phyloP scores from a whole-genome alignment of 2,888 invertebrate species.

The Mycalesis mineus region DNA sequence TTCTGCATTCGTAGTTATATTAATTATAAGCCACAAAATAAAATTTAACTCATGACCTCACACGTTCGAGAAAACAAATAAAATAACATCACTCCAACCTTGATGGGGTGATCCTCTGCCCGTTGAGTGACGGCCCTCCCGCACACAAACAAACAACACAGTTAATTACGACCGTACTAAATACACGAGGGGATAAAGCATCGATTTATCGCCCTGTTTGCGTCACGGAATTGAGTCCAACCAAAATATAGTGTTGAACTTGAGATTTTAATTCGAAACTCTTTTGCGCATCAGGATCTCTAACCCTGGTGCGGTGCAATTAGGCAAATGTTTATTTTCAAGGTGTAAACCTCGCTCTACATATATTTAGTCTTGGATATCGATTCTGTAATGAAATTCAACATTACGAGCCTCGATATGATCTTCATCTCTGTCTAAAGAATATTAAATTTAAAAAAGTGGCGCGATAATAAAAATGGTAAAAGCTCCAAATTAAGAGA shows the following conservation, averaged over 20 bases:
- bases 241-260: constrained; percentile 5
- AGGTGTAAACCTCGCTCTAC: too few relatives aligned
- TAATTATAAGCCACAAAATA: too few relatives aligned
- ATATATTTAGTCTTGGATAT: too few relatives aligned
- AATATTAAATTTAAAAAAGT: too few relatives aligned
- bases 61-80: constrained; percentile 37
- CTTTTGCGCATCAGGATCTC: constrained; percentile 3
- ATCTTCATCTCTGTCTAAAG: too few relatives aligned
- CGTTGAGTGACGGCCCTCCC: constrained; percentile 30
- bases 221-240: constrained; percentile 13
- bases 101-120: constrained; percentile 25
- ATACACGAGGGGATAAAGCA: constrained; percentile 18
- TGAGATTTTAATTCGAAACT: not conserved
- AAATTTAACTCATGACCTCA: constrained; percentile 29
- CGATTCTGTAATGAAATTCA: too few relatives aligned
- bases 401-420: too few relatives aligned
- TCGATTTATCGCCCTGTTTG: constrained; percentile 18
- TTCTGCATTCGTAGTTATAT: too few relatives aligned
- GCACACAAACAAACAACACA: constrained; percentile 30
- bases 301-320: not conserved
- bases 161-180: constrained; percentile 28
- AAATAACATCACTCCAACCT: constrained; percentile 38
- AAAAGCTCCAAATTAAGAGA: too few relatives aligned
- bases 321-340: not conserved
- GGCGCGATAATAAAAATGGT: too few relatives aligned